phyloP scores from a whole-genome alignment of 2,797 vertebrate species.

The Vultur gryphus region DNA sequence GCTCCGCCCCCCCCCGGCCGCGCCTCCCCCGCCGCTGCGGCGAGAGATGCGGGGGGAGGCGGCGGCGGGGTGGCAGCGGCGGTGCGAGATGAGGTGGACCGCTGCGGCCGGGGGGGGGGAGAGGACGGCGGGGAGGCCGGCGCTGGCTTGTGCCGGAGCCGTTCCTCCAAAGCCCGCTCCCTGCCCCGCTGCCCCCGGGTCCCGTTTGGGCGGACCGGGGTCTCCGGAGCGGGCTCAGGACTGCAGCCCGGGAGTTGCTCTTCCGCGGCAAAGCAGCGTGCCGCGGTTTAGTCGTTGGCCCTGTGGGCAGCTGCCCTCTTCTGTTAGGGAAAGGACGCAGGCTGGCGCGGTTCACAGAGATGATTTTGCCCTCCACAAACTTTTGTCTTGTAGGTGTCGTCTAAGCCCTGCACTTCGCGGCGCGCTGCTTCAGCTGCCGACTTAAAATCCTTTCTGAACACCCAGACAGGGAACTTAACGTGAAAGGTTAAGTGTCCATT shows the following conservation, averaged over 20 bases:
- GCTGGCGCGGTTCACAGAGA: background rate
- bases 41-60: background rate
- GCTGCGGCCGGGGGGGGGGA: too few relatives aligned
- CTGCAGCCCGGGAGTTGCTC: rapidly evolving
- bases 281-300: background rate
- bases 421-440: too few relatives aligned
- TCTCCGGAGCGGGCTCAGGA: background rate
- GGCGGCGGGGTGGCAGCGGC: background rate
- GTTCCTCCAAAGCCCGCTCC: background rate
- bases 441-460: background rate
- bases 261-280: rapidly evolving
- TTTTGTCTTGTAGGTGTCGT: background rate
- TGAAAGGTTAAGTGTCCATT: background rate
- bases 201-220: background rate
- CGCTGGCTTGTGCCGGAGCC: background rate
- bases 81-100: background rate
- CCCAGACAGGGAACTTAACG: background rate
- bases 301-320: too few relatives aligned
- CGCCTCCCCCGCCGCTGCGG: background rate
- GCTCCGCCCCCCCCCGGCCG: background rate
- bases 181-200: too few relatives aligned
- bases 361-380: background rate
- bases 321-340: rapidly evolving
- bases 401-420: background rate
- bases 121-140: background rate